phyloP scores from a whole-genome alignment of 1,140 invertebrate genomes.

The Druon quercuslanigerum region DNA sequence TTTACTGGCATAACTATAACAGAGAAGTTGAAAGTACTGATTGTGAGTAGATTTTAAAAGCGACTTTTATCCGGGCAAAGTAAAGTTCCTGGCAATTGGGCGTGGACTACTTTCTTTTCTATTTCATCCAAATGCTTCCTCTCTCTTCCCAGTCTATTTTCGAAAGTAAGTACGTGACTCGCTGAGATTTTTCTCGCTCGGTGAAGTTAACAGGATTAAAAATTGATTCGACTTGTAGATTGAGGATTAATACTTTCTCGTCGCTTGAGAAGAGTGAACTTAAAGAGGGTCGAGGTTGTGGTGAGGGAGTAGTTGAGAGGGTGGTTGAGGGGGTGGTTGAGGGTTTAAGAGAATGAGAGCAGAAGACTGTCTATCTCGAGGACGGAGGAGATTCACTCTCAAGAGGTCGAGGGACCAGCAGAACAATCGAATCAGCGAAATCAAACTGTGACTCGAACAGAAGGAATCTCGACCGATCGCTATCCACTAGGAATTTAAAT shows the following conservation, averaged over 20 bases:
- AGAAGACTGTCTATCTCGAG: background rate
- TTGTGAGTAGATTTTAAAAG: no score
- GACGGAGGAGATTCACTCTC: background rate
- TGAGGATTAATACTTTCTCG: constrained; percentile 17
- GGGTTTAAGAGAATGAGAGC: background rate
- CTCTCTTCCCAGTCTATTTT: background rate
- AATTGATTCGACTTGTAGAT: constrained; percentile 26
- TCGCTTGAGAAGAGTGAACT: constrained; percentile 6
- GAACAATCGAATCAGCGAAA: constrained; percentile 25
- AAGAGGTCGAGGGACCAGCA: background rate
- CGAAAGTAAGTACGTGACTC: background rate
- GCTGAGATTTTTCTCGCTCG: background rate
- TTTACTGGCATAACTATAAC: no score
- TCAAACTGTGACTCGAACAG: background rate
- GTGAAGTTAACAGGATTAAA: constrained; percentile 2
- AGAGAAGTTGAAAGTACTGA: no score
- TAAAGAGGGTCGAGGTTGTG: background rate
- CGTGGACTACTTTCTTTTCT: constrained; percentile 12
- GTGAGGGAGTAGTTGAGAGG: background rate
- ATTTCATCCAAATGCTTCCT: background rate
- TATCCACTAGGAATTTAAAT: constrained; percentile 1
- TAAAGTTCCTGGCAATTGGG: background rate
- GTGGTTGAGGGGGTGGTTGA: background rate
- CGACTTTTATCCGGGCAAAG: background rate
- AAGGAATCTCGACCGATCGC: background rate